These are phyloP conservation scores for Prunella fulvescens DNA, from an alignment of 2,113 vertebrate genomes.

Conservation along the genomic window DNA sequence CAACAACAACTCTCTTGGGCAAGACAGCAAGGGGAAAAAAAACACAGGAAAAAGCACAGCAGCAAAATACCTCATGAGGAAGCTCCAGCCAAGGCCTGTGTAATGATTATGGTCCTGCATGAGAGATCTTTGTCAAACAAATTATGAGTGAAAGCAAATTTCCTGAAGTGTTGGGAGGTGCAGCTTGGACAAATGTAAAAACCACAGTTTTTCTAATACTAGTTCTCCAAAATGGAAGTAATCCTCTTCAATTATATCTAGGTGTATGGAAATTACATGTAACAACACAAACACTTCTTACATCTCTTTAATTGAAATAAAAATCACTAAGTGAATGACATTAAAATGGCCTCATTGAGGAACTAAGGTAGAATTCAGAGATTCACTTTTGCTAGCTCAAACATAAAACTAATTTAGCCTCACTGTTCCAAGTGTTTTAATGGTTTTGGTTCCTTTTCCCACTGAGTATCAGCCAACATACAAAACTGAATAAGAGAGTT, in stretches of 20 bases:
- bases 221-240: background rate
- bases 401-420: background rate
- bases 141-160: background rate
- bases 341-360: background rate
- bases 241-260: background rate
- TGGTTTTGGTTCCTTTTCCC: background rate
- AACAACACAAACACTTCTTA: background rate
- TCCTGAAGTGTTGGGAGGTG: background rate
- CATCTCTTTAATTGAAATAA: background rate
- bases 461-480: background rate
- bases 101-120: background rate
- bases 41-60: background rate
- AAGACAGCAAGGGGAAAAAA: background rate
- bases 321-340: background rate
- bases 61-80: background rate
- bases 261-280: background rate
- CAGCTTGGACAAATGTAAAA: background rate
- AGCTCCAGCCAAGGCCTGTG: background rate
- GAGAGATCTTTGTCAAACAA: background rate
- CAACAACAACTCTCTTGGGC: constrained; percentile 1
- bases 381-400: background rate
- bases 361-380: background rate
- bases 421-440: background rate
- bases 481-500: background rate
- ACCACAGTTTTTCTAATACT: background rate